phyloP scores from a whole-genome alignment of 2,113 vertebrate species.

The Myanophis thanlyinensis region DNA sequence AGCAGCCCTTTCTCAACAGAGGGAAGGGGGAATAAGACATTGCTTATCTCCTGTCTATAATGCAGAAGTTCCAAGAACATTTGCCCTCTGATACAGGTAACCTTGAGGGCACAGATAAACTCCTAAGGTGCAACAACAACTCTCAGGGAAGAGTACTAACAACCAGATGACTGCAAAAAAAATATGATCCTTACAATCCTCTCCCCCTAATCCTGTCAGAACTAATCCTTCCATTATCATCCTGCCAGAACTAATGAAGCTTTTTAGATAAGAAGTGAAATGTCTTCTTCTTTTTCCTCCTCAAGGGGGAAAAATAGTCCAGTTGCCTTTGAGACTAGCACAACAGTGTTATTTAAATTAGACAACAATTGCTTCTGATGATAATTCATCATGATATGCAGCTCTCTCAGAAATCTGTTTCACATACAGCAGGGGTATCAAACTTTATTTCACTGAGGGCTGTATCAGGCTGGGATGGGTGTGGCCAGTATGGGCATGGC shows the following conservation, averaged over 20 bases:
- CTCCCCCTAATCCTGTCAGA: not conserved
- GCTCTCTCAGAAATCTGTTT: not conserved
- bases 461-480: too few species aligned
- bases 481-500: too few species aligned
- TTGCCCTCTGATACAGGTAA: too few species aligned
- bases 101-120: too few species aligned
- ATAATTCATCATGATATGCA: not conserved
- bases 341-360: not conserved
- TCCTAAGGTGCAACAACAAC: not conserved
- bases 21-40: too few species aligned
- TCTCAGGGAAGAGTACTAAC: too few species aligned
- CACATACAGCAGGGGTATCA: too few species aligned
- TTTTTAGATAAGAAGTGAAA: not conserved
- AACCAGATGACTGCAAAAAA: too few species aligned
- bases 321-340: not conserved
- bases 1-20: not conserved
- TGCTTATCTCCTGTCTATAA: not conserved
- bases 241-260: not conserved
- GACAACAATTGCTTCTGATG: not conserved
- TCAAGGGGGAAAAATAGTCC: not conserved
- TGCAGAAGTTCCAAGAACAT: too few species aligned
- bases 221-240: not conserved
- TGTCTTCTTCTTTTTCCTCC: not conserved
- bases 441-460: too few species aligned
- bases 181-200: not conserved